Evolutionary conservation across 2,113 vertebrate species (phyloP).

Genomic region (Rhea americana): DNA sequence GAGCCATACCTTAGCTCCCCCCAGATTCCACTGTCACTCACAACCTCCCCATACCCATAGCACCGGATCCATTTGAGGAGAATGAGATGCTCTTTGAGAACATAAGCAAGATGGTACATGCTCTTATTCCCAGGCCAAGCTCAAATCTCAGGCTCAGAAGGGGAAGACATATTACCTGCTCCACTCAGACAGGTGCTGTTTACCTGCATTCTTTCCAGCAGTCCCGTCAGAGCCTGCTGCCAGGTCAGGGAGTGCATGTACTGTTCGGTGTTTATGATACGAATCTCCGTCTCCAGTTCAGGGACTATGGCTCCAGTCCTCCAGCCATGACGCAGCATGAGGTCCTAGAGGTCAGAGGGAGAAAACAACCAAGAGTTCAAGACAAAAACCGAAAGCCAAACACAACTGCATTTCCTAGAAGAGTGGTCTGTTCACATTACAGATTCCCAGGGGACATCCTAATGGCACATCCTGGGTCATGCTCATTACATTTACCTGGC

Average conservation of each 20-base stretch:
- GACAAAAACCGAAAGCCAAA: constrained; percentile 8
- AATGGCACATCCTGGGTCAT: fast-evolving
- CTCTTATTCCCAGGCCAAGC: fast-evolving
- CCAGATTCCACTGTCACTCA: not conserved
- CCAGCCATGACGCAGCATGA: constrained; percentile 83
- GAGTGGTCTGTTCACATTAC: not conserved
- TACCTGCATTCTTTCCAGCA: constrained; percentile 85
- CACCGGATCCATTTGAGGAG: not conserved
- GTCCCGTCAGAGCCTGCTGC: constrained; percentile 83
- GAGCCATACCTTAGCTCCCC: not conserved
- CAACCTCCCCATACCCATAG: not conserved
- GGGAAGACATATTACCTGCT: not conserved
- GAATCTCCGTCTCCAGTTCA: constrained; percentile 81
- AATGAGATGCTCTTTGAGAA: not conserved
- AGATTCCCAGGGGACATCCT: not conserved
- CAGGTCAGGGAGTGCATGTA: constrained; percentile 86
- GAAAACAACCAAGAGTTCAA: constrained; percentile 27
- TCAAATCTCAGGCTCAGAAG: not conserved
- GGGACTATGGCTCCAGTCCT: constrained; percentile 84
- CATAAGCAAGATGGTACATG: not conserved
- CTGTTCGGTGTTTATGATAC: constrained; percentile 83
- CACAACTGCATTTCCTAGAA: not conserved
- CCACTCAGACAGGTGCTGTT: not conserved
- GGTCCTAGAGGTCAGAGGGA: constrained; percentile 67
- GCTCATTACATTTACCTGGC: not conserved